Evolutionary conservation across 2,113 vertebrate species (phyloP), one percentile per base, ranked within the genome.

Genomic region (Ciconia stormi): DNA sequence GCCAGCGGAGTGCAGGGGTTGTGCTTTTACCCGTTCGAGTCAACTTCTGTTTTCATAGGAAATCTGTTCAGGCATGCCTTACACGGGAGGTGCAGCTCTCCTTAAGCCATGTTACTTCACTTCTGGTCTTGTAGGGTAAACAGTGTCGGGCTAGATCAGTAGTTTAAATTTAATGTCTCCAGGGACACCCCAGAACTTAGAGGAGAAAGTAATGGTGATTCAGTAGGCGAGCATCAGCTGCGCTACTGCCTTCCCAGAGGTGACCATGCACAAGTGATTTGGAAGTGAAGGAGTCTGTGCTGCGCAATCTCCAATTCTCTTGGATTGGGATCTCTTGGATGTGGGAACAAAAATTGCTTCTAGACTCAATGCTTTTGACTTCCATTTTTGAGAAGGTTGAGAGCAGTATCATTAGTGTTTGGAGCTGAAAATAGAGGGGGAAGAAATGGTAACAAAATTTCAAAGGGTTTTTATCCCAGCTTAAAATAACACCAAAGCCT

Each of bases 231-330:
- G 63, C 63, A 4, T 22, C 27, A 32, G 8, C 71, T 12, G 0
- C 5, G 0, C 34, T 17, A 1, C 38, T 81, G 38, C 52, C 82
- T 42, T 58, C 61, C 65, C 16, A 7, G 23, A 32, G 22, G 63
- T 12, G n/a, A 21, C 23, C 16, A 0, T 3, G 11, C 30, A 3
- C 1, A 4, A 8, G 38, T 9, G 27, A 2, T 13, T 17, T 16
- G 47, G 71, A 67, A 55, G 29, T 3, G 9, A 10, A 10, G 29
- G 42, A 9, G 27, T 5, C 53, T 17, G 49, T 69, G 58, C 27
- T 72, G 42, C 0, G 3, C 38, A 5, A 49, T 25, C n/a, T 13
- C 42, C 61, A 29, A 2, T 42, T 59, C 71, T 42, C 66, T 55
- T 49, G 36, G 22, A 10, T 44, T 49, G 36, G 22, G n/a, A n/a